Conservation (phyloP, 2,888 invertebrate genomes). For the Cosmopolites sordidus region DNA sequence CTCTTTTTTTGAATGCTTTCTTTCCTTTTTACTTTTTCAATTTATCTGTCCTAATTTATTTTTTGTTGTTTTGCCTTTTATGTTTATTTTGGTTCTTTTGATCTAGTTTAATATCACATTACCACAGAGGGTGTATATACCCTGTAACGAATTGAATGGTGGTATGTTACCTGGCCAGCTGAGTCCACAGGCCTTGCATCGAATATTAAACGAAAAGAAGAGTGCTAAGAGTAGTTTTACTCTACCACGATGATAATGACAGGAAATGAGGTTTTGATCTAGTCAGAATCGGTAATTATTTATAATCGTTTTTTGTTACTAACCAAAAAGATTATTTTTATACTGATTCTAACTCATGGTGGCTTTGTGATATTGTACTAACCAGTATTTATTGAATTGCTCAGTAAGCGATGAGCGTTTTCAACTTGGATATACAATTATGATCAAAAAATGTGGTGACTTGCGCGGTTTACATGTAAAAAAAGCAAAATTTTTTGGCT, state of each 20-base stretch:
- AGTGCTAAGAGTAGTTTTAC: constrained; percentile 35
- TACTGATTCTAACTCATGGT: no score
- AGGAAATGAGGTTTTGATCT: neutral
- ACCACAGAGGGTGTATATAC: constrained; percentile 47
- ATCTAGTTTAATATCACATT: constrained; percentile 43
- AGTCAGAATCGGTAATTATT: no score
- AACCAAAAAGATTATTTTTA: no score
- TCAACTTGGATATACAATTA: no score
- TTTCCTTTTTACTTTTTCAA: constrained; percentile 11
- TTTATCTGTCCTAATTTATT: constrained; percentile 3
- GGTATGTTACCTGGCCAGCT: constrained; percentile 43
- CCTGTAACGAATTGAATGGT: constrained; percentile 39
- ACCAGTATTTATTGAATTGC: no score
- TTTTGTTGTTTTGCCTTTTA: neutral
- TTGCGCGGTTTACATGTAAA: no score
- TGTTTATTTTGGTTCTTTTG: constrained; percentile 6
- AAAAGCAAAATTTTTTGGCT: no score
- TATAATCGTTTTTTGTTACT: no score
- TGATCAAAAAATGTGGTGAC: no score
- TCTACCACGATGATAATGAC: constrained; percentile 43
- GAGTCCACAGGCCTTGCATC: constrained; percentile 43
- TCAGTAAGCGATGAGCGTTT: no score
- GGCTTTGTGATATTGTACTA: no score
- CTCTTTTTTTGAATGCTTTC: constrained; percentile 1
- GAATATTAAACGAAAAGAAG: constrained; percentile 33